Conservation (phyloP, 1,140 invertebrate genomes). For the Ridgeia piscesae region DNA sequence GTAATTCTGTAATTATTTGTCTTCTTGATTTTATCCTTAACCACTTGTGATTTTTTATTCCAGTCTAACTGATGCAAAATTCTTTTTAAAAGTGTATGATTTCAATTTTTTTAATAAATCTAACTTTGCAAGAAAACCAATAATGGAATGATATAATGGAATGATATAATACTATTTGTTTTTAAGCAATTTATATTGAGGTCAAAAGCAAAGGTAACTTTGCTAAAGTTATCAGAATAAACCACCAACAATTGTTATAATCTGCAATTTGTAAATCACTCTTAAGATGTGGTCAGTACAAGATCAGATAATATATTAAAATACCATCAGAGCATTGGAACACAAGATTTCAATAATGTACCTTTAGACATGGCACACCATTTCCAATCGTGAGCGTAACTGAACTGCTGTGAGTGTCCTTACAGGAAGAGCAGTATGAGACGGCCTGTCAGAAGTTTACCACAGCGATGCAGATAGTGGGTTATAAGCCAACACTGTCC, state of each 20-base stretch:
- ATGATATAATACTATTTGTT: neutral
- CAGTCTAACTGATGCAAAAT: neutral
- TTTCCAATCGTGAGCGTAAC: neutral
- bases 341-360: slow-evolving; percentile 14
- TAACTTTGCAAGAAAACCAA: neutral
- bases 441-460: slow-evolving; percentile 91
- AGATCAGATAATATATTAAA: too few species aligned
- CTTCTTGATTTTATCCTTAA: neutral
- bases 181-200: neutral
- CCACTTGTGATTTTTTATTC: neutral
- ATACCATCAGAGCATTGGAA: neutral
- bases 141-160: neutral
- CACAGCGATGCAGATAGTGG: slow-evolving; percentile 70
- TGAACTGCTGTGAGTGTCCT: slow-evolving; percentile 26
- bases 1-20: neutral
- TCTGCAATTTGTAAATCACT: too few species aligned
- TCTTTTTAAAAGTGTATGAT: neutral
- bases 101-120: neutral
- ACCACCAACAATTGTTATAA: too few species aligned
- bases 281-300: too few species aligned
- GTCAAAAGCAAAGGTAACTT: neutral
- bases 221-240: neutral
- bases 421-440: slow-evolving; percentile 80
- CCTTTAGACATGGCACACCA: neutral
- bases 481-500: slow-evolving; percentile 70